phyloP scores from a whole-genome alignment of 1,140 invertebrate species.

The Drosophila miranda region DNA sequence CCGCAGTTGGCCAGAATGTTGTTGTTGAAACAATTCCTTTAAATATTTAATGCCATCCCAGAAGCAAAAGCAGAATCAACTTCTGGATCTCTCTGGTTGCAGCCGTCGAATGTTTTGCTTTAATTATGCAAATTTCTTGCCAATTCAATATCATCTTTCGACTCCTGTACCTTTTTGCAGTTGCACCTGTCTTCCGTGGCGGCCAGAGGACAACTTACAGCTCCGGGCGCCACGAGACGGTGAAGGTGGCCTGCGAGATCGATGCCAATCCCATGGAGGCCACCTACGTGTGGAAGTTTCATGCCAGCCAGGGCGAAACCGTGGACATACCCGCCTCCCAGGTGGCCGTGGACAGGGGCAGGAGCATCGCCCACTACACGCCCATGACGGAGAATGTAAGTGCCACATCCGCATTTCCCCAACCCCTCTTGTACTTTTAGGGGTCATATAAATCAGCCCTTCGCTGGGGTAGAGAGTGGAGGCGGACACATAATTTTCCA shows the following conservation, averaged over 20 bases:
- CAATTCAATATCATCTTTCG: constrained; percentile 27
- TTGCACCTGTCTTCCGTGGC: constrained; percentile 87
- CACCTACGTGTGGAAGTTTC: constrained; percentile 90
- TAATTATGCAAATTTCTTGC: constrained; percentile 74
- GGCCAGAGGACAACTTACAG: constrained; percentile 88
- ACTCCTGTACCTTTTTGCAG: constrained; percentile 81
- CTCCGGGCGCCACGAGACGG: constrained; percentile 90
- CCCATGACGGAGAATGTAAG: constrained; percentile 86
- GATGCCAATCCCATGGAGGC: constrained; percentile 91
- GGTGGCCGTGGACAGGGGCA: constrained; percentile 84
- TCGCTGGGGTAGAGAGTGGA: constrained; percentile 5
- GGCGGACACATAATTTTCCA: constrained; percentile 76
- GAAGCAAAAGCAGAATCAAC: constrained; percentile 14
- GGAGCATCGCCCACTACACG: constrained; percentile 87
- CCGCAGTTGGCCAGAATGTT: too few relatives aligned
- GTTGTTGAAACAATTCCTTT: constrained; percentile 18
- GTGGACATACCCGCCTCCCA: constrained; percentile 86
- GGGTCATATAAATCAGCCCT: constrained; percentile 64
- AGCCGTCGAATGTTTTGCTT: constrained; percentile 59
- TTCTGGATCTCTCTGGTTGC: constrained; percentile 11
- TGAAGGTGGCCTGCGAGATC: constrained; percentile 90
- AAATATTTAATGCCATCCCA: constrained; percentile 32
- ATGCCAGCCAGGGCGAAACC: constrained; percentile 87
- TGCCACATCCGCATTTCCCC: constrained; percentile 25
- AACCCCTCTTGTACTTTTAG: constrained; percentile 1